phyloP scores from a whole-genome alignment of 1,140 invertebrate genomes.

The Chionoecetes opilio region DNA sequence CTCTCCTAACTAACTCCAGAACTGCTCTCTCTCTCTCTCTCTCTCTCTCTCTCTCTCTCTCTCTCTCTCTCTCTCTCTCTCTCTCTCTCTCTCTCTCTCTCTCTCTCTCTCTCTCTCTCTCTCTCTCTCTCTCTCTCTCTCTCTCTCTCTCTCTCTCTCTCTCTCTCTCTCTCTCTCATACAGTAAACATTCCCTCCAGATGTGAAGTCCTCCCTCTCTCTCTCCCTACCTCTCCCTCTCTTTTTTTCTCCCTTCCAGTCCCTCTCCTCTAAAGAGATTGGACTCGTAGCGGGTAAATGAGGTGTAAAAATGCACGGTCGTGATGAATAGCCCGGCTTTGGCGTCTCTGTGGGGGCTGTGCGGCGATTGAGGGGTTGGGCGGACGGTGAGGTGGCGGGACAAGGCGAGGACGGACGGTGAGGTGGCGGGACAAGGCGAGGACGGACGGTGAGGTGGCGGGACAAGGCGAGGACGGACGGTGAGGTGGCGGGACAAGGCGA shows the following conservation, averaged over 20 bases:
- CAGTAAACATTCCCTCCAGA: background rate
- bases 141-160: slow-evolving; percentile 31
- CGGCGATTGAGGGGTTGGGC: background rate
- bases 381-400: background rate
- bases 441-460: background rate
- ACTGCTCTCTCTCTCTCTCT: too few relatives aligned
- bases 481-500: background rate
- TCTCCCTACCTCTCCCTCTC: background rate
- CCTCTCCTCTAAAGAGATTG: slow-evolving; percentile 61
- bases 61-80: too few relatives aligned
- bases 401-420: background rate
- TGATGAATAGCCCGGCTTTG: background rate
- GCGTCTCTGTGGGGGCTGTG: background rate
- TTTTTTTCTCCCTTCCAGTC: background rate
- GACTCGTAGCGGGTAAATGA: slow-evolving; percentile 57
- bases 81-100: too few relatives aligned
- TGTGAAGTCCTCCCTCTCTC: background rate
- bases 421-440: background rate
- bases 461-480: background rate
- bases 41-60: too few relatives aligned
- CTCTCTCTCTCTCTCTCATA: background rate
- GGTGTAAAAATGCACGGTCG: slow-evolving; percentile 60
- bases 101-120: background rate
- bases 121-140: slow-evolving; percentile 22
- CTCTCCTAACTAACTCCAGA: background rate